Percentiles rank a stretch among this genome's conserved stretches.
These are phyloP conservation scores for Meandrina meandrites DNA, from an alignment of 92 coral and sea anemone genomes.

Conservation along the genomic window DNA sequence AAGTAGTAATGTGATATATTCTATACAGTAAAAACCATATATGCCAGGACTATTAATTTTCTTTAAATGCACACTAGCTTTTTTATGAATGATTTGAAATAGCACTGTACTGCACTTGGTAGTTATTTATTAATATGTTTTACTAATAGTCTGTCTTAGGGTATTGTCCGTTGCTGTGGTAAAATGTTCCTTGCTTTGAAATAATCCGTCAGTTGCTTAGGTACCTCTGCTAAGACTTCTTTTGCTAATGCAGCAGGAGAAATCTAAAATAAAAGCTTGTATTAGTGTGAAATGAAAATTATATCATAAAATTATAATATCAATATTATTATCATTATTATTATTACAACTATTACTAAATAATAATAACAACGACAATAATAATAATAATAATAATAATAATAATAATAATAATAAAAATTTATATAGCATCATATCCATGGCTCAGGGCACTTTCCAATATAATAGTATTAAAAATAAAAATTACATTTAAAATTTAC, in stretches of 20 bases:
- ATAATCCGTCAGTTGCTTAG: conserved; percentile 85
- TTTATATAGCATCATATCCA: no score
- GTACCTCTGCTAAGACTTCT: conserved; percentile 95
- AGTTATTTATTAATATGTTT: not conserved
- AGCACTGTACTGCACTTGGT: not conserved
- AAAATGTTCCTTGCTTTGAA: conserved; percentile 73
- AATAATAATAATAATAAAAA: no score
- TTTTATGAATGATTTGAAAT: not conserved
- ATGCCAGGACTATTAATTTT: no score
- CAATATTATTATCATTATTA: no score
- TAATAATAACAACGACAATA: no score
- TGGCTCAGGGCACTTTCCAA: no score
- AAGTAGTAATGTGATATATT: not conserved
- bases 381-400: no score
- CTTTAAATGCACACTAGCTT: not conserved
- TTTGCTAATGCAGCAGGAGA: conserved; percentile 90
- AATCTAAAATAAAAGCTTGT: conserved; percentile 28
- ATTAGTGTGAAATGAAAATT: not conserved
- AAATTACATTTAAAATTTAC: no score
- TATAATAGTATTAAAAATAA: no score
- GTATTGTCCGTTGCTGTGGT: conserved; percentile 50
- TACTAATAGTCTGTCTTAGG: not conserved
- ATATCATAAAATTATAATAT: no score
- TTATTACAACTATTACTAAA: no score
- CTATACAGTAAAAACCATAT: not conserved